phyloP scores from a whole-genome alignment of 2,888 invertebrate species.

The Mactromeris polynyma region DNA sequence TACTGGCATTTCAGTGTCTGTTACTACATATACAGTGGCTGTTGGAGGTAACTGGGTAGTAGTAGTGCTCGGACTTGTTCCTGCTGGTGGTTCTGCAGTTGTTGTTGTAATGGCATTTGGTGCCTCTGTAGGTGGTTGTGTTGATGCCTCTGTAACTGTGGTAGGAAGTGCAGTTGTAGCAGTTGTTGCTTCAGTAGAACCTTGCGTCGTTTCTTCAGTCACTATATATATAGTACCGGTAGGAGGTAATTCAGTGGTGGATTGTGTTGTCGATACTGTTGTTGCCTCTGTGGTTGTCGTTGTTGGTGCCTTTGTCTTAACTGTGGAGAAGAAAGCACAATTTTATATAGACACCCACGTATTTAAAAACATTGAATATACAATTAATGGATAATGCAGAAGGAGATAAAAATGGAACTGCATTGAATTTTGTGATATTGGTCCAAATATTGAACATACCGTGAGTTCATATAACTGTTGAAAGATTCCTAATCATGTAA shows the following conservation, averaged over 20 bases:
- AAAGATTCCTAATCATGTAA: too few relatives aligned
- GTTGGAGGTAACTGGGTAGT: background rate
- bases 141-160: background rate
- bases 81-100: background rate
- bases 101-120: background rate
- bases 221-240: background rate
- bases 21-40: too few relatives aligned
- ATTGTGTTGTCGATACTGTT: slow-evolving; percentile 14
- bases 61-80: background rate
- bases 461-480: too few relatives aligned
- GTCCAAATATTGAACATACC: too few relatives aligned
- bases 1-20: background rate
- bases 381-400: too few relatives aligned
- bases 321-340: background rate
- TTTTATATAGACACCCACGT: slow-evolving; percentile 23
- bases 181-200: background rate
- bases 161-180: background rate
- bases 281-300: background rate
- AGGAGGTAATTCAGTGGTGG: background rate
- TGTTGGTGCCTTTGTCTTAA: slow-evolving; percentile 20
- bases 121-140: background rate
- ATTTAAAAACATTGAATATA: too few relatives aligned
- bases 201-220: background rate
- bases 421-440: too few relatives aligned
- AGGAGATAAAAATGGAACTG: too few relatives aligned